phyloP scores from a whole-genome alignment of 1,140 invertebrate genomes.

The Meloidogyne chitwoodi region DNA sequence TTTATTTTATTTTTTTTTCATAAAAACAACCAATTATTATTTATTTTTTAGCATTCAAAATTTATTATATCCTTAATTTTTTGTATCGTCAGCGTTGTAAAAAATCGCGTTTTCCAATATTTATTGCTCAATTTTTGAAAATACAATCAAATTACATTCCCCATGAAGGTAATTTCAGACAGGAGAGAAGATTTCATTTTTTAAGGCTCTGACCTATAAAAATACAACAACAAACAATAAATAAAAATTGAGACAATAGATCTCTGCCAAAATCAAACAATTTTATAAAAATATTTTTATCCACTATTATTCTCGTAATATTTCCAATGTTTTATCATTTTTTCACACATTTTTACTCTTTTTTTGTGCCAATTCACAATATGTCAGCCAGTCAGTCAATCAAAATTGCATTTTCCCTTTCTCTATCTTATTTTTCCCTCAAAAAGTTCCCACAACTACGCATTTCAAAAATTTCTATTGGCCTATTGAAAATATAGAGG shows the following conservation, averaged over 20 bases:
- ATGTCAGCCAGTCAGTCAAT: not conserved
- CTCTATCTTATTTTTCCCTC: not conserved
- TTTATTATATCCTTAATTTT: no score
- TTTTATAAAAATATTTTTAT: not conserved
- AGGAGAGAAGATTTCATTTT: not conserved
- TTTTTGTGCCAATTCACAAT: not conserved
- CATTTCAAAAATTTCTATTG: not conserved
- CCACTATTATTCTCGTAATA: not conserved
- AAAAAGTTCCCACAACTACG: not conserved
- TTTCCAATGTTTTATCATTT: not conserved
- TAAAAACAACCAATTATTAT: no score
- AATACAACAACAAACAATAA: no score
- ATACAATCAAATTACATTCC: no score
- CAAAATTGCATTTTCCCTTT: not conserved
- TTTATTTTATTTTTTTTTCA: no score
- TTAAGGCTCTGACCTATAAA: not conserved
- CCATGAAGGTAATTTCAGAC: no score
- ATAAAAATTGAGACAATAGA: no score
- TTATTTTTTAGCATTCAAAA: no score
- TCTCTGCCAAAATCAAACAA: no score
- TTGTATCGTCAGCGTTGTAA: no score
- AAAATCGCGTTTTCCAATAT: no score
- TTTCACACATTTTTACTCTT: not conserved
- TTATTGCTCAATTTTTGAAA: not conserved
- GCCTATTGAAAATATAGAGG: not conserved